Evolutionary conservation across 2,888 invertebrate genomes (phyloP).

Genomic region (Empis stercorea): DNA sequence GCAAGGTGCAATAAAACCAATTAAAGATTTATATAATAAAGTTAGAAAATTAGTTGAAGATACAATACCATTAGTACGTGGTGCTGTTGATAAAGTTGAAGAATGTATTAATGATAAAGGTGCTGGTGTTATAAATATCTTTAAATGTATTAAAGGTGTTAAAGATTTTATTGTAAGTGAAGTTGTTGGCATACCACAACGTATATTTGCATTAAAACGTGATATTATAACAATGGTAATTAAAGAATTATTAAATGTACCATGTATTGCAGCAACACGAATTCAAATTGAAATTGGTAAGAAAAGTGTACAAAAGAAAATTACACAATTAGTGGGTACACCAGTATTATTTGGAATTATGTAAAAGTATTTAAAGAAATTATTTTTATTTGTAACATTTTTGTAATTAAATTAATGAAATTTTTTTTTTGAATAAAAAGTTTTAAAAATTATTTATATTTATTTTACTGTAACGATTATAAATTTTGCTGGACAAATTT

Average conservation of each 20-base stretch:
- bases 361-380: too few relatives aligned
- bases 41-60: background rate
- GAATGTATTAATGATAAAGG: background rate
- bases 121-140: background rate
- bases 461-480: too few relatives aligned
- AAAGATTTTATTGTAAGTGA: background rate
- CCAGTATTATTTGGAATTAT: too few relatives aligned
- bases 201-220: background rate
- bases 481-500: too few relatives aligned
- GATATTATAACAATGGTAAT: background rate
- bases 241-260: background rate
- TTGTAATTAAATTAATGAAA: too few relatives aligned
- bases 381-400: too few relatives aligned
- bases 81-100: background rate
- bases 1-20: background rate
- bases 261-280: background rate
- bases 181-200: background rate
- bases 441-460: too few relatives aligned
- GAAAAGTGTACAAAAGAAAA: background rate
- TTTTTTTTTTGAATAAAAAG: too few relatives aligned
- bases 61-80: background rate
- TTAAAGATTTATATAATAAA: background rate
- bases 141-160: background rate
- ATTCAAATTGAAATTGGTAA: background rate
- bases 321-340: too few relatives aligned